Conservation (phyloP, 2,113 vertebrate species). For the Hemiprocne comata region DNA sequence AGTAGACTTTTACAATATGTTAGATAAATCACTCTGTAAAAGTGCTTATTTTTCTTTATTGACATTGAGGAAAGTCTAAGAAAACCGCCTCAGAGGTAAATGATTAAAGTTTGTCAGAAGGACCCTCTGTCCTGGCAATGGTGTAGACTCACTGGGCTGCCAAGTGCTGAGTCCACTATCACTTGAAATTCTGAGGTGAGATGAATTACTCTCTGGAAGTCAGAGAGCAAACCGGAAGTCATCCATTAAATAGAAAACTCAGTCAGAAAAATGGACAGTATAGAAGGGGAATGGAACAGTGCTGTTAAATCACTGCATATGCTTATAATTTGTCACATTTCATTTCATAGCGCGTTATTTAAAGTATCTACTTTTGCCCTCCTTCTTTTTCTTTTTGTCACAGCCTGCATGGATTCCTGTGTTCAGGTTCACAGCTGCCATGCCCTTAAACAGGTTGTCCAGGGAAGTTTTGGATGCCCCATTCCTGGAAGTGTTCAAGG, state of each 20-base stretch:
- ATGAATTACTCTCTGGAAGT: conserved; percentile 21
- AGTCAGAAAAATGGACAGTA: not conserved
- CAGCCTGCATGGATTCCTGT: not conserved
- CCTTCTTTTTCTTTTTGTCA: not conserved
- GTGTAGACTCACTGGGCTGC: not conserved
- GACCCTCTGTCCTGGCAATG: not conserved
- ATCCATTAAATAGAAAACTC: conserved; percentile 11
- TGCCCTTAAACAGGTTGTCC: not conserved
- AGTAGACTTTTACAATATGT: not conserved
- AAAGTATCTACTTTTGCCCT: not conserved
- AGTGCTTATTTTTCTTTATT: conserved; percentile 11
- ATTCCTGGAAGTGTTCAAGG: not conserved
- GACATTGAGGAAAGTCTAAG: not conserved
- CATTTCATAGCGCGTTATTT: conserved; percentile 12
- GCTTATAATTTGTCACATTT: conserved; percentile 3
- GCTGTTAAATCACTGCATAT: conserved; percentile 4
- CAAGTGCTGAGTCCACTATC: conserved; percentile 10
- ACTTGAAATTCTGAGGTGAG: conserved; percentile 10
- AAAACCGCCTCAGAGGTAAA: not conserved
- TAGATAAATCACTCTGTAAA: not conserved
- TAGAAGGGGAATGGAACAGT: not conserved
- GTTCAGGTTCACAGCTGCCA: not conserved
- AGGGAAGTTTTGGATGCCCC: not conserved
- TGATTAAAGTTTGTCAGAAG: not conserved
- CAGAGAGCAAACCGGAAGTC: not conserved